These are phyloP conservation scores for Tetrao urogallus DNA, from an alignment of 2,113 vertebrate species.

Conservation along the genomic window DNA sequence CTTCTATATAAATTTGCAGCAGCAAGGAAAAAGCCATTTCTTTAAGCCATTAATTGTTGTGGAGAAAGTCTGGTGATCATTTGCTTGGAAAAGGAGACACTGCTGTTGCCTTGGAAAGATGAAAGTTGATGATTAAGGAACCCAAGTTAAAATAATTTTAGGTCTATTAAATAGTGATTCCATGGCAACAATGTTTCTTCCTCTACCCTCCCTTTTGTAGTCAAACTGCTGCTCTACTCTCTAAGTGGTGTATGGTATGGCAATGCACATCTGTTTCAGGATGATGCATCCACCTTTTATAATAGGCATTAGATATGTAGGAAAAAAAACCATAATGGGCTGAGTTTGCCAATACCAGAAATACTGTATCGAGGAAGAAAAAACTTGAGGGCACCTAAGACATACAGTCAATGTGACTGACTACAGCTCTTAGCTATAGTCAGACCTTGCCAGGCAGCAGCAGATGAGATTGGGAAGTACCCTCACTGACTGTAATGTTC, in stretches of 20 bases:
- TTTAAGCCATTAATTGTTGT: neutral
- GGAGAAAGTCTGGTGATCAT: neutral
- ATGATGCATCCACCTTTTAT: neutral
- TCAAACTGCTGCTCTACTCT: neutral
- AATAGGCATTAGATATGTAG: neutral
- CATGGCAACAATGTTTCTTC: neutral
- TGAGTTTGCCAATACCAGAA: neutral
- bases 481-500: neutral
- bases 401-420: neutral
- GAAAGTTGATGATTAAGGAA: neutral
- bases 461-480: neutral
- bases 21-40: neutral
- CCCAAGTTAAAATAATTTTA: neutral
- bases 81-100: neutral
- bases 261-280: neutral
- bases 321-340: neutral
- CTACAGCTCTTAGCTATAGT: neutral
- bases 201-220: neutral
- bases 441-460: neutral
- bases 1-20: neutral
- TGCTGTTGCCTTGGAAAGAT: neutral
- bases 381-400: neutral
- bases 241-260: fast-evolving
- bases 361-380: neutral
- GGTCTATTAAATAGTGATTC: neutral